Percentiles rank a stretch among this genome's conserved stretches.
These are phyloP conservation scores for Dicyrtomina minuta DNA, from an alignment of 2,888 invertebrate genomes.

Conservation along the genomic window DNA sequence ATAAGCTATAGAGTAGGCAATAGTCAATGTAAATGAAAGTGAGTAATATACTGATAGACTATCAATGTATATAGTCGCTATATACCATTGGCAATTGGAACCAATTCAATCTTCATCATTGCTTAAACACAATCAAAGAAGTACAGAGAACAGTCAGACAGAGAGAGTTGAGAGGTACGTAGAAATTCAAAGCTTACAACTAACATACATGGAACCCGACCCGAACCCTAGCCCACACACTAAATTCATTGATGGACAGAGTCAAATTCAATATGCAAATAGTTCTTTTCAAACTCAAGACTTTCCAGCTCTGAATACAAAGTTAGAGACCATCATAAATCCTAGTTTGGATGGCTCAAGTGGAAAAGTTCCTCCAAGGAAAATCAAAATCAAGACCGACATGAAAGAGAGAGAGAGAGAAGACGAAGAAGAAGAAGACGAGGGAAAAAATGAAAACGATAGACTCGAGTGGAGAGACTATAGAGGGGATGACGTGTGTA, in stretches of 20 bases:
- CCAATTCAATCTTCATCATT: conserved; percentile 10
- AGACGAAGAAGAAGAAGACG: not conserved
- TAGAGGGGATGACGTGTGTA: too few species aligned
- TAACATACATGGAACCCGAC: not conserved
- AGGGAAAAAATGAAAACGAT: not conserved
- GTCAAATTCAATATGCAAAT: conserved; percentile 28
- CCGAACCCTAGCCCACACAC: not conserved
- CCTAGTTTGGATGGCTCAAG: conserved; percentile 5
- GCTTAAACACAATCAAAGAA: not conserved
- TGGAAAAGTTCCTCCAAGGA: conserved; percentile 8
- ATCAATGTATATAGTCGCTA: too few species aligned
- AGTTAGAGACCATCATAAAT: conserved; percentile 15
- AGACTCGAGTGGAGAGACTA: too few species aligned
- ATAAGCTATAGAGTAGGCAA: not conserved
- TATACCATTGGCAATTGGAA: not conserved
- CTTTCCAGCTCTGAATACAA: conserved; percentile 7
- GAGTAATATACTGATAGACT: too few species aligned
- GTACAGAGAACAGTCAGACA: not conserved
- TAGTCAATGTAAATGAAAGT: too few species aligned
- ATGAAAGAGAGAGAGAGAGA: not conserved
- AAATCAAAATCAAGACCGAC: too few species aligned
- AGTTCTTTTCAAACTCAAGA: conserved; percentile 11
- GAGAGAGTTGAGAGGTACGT: too few species aligned
- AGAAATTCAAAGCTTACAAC: not conserved
- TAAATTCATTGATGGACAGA: conserved; percentile 22